These are phyloP conservation scores for Lophius americanus DNA, from an alignment of 2,797 vertebrate genomes.

Conservation along the genomic window DNA sequence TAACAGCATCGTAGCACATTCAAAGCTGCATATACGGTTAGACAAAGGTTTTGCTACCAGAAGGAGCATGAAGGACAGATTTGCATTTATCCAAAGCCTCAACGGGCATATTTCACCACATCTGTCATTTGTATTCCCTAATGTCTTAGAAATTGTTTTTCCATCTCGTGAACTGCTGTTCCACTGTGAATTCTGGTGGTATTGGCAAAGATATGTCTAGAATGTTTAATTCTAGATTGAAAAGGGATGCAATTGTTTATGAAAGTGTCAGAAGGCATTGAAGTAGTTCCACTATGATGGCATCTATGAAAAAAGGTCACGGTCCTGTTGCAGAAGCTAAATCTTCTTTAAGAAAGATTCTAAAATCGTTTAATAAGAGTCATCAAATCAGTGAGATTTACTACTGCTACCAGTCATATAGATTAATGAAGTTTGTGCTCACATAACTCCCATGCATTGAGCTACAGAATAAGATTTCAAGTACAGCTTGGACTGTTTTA, in stretches of 20 bases:
- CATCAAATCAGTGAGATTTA: background rate
- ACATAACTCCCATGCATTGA: background rate
- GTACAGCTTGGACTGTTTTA: slow-evolving; percentile 7
- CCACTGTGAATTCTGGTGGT: slow-evolving; percentile 11
- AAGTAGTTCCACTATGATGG: slow-evolving; percentile 2
- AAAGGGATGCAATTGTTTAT: background rate
- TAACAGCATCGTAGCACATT: slow-evolving; percentile 12
- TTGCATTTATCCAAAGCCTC: slow-evolving; percentile 52
- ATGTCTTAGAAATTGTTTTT: slow-evolving; percentile 49
- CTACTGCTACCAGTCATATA: too few species aligned
- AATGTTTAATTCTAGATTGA: slow-evolving; percentile 4
- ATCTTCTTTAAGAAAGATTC: too few species aligned
- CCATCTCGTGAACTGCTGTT: slow-evolving; percentile 20
- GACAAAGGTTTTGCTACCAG: slow-evolving; percentile 20
- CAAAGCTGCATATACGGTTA: slow-evolving; percentile 25
- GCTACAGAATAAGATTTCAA: slow-evolving; percentile 17
- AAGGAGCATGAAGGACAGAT: slow-evolving; percentile 49
- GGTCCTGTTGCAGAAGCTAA: background rate
- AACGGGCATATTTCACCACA: slow-evolving; percentile 46
- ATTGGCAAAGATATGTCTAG: slow-evolving; percentile 10
- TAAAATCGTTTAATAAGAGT: background rate
- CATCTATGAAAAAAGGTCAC: background rate
- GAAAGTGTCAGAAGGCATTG: background rate
- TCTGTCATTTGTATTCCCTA: slow-evolving; percentile 41
- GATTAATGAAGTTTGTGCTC: background rate